Evolutionary conservation across 2,888 invertebrate species (phyloP).

Genomic region (Plebejus argus): DNA sequence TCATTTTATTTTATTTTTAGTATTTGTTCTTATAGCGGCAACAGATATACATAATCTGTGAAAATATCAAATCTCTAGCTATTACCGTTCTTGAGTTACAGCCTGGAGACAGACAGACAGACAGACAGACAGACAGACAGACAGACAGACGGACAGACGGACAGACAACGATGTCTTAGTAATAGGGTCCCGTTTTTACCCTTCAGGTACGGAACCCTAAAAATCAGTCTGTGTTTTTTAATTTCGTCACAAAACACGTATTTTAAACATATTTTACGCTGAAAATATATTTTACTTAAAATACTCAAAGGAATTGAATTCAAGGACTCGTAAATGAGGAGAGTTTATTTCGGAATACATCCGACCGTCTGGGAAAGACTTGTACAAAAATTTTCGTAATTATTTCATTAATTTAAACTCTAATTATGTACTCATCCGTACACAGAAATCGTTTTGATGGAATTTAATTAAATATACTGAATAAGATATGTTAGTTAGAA

Average conservation of each 20-base stretch:
- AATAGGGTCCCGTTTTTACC: no score
- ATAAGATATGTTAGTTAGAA: background rate
- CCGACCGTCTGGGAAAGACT: background rate
- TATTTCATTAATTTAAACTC: conserved; percentile 6
- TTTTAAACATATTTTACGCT: background rate
- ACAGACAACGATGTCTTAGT: no score
- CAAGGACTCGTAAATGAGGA: conserved; percentile 4
- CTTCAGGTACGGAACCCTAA: no score
- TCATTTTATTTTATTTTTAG: no score
- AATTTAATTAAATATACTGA: background rate
- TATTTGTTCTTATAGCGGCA: no score
- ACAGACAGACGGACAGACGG: no score
- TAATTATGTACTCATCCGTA: conserved; percentile 8
- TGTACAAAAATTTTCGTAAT: conserved; percentile 3
- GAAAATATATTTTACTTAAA: background rate
- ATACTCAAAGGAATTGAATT: background rate
- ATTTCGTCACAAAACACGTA: background rate
- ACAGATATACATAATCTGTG: no score
- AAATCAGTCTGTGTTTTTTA: background rate
- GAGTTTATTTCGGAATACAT: conserved; percentile 2
- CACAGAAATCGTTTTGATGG: background rate
- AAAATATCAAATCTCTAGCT: no score
- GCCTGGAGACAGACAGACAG: no score
- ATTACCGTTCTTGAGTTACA: no score
- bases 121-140: no score